phyloP scores from a whole-genome alignment of 2,888 invertebrate genomes.

The Hipparchia sbordonii region DNA sequence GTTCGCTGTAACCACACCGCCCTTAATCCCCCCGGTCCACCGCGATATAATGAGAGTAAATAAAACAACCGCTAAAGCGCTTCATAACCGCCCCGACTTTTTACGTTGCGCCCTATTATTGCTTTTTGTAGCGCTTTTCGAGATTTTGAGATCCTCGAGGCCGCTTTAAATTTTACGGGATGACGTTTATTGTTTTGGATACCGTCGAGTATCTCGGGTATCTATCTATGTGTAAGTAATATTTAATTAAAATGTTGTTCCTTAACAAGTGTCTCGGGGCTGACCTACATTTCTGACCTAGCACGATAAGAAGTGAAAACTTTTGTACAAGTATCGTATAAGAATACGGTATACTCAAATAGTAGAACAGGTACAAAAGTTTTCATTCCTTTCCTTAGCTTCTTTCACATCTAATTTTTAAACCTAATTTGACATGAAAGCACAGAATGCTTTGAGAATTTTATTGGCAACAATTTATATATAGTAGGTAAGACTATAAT shows the following conservation, averaged over 20 bases:
- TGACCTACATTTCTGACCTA: too few relatives aligned
- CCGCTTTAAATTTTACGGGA: conserved; percentile 29
- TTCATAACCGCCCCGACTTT: conserved; percentile 40
- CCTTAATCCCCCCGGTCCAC: conserved; percentile 36
- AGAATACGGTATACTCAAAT: too few relatives aligned
- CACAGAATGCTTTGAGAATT: too few relatives aligned
- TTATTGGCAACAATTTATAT: too few relatives aligned
- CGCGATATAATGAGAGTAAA: conserved; percentile 46
- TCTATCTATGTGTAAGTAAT: background rate
- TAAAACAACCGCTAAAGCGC: conserved; percentile 43
- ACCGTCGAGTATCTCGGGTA: background rate
- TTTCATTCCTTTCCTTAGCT: too few relatives aligned
- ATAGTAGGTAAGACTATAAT: too few relatives aligned
- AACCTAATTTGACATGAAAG: too few relatives aligned
- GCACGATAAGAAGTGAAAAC: too few relatives aligned
- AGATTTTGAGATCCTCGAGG: conserved; percentile 32
- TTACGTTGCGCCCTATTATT: conserved; percentile 39
- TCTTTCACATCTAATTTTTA: too few relatives aligned
- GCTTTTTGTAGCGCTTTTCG: conserved; percentile 36
- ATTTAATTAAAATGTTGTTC: background rate
- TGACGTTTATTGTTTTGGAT: conserved; percentile 21
- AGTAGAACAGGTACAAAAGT: too few relatives aligned
- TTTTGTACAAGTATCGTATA: too few relatives aligned
- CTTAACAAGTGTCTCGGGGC: too few relatives aligned
- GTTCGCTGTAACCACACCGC: conserved; percentile 14